These are phyloP conservation scores for Microchirus variegatus DNA, from an alignment of 2,797 vertebrate species.

Conservation along the genomic window DNA sequence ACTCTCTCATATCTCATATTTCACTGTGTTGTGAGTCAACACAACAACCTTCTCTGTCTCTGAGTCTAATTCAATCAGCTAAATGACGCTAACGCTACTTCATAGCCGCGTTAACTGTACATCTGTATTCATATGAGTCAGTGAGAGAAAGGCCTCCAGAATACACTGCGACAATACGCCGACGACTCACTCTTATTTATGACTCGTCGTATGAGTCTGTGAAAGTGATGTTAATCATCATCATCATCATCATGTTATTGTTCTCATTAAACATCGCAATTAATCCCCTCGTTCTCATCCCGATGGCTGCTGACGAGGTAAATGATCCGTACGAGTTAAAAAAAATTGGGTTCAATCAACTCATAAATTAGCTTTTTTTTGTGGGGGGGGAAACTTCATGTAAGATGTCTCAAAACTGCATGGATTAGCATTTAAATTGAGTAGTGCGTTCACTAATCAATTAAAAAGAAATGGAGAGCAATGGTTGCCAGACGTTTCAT, in stretches of 20 bases:
- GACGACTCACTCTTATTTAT: constrained; percentile 15
- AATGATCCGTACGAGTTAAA: no score
- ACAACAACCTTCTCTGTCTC: constrained; percentile 10
- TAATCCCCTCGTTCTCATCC: background rate
- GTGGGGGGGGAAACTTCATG: no score
- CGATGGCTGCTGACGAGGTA: background rate
- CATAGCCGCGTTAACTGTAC: constrained; percentile 7
- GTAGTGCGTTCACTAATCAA: no score
- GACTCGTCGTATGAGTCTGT: background rate
- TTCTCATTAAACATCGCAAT: background rate
- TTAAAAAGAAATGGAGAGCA: no score
- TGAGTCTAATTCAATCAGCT: constrained; percentile 36
- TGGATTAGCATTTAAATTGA: no score
- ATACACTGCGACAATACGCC: background rate
- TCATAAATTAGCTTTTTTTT: no score
- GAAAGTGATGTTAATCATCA: constrained; percentile 15
- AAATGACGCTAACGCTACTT: constrained; percentile 36
- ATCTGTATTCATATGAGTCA: constrained; percentile 30
- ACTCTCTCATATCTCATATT: no score
- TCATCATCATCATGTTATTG: no score
- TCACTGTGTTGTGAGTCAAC: background rate
- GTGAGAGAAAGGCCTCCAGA: constrained; percentile 18
- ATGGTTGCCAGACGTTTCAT: no score
- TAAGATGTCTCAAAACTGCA: no score
- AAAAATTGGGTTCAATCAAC: no score